A percentile compares a stretch with the other conserved stretches of the same genome.
phyloP scores from a whole-genome alignment of 2,113 vertebrate genomes.

The Indri indri region DNA sequence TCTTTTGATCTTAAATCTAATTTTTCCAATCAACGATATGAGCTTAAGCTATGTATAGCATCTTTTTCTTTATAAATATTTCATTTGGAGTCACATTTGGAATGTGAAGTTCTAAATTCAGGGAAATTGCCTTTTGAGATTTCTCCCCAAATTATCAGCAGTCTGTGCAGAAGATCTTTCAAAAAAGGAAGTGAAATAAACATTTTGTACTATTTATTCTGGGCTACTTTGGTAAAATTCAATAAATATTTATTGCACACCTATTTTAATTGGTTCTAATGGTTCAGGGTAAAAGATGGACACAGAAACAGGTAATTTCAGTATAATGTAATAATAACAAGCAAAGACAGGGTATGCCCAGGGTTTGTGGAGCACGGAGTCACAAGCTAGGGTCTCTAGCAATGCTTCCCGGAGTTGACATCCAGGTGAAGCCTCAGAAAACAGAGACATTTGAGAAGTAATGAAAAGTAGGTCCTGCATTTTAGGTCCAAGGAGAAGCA shows the following conservation, averaged over 20 bases:
- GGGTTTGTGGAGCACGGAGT: not conserved
- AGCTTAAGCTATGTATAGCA: not conserved
- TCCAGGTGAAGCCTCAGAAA: not conserved
- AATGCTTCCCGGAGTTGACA: not conserved
- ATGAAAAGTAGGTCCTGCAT: not conserved
- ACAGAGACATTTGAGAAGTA: not conserved
- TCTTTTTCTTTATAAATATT: slow-evolving; percentile 47
- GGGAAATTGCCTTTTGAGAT: slow-evolving; percentile 49
- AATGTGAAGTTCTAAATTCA: slow-evolving; percentile 9
- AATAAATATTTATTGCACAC: slow-evolving; percentile 3
- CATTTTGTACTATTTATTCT: slow-evolving; percentile 24
- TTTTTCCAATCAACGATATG: not conserved
- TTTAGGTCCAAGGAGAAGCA: not conserved
- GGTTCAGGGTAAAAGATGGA: not conserved
- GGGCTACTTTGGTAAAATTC: slow-evolving; percentile 20
- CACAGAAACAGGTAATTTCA: not conserved
- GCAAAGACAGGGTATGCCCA: not conserved
- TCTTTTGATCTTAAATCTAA: not conserved
- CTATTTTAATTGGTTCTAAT: not conserved
- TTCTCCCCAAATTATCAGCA: slow-evolving; percentile 33
- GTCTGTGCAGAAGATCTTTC: slow-evolving; percentile 8
- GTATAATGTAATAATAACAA: not conserved
- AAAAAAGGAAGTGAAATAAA: slow-evolving; percentile 54
- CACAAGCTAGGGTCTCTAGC: not conserved
- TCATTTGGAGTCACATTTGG: slow-evolving; percentile 38